A percentile compares a stretch with the other conserved stretches of the same genome.
Evolutionary conservation across 2,113 vertebrate species (phyloP).

Genomic region (Sebastes fasciatus): DNA sequence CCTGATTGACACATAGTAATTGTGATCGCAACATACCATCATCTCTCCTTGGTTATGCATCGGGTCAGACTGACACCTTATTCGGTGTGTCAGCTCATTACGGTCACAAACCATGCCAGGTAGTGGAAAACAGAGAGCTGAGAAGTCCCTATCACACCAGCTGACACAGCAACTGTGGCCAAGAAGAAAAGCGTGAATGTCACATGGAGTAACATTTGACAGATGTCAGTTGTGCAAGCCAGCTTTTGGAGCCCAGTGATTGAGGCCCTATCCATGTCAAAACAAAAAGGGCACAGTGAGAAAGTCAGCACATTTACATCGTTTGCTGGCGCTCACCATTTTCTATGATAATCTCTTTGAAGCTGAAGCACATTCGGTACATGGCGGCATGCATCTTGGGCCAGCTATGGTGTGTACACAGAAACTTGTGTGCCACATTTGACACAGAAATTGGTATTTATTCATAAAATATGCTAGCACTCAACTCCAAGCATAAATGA

Average conservation of each 20-base stretch:
- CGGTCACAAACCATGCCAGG: constrained; percentile 10
- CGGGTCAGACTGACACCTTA: constrained; percentile 1
- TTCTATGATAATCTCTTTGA: constrained; percentile 11
- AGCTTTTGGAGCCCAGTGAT: constrained; percentile 38
- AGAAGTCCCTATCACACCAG: constrained; percentile 6
- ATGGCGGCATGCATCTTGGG: neutral
- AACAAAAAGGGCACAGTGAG: constrained; percentile 17
- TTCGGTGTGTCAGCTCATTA: constrained; percentile 14
- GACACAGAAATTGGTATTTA: neutral
- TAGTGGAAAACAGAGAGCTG: constrained; percentile 12
- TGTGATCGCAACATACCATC: neutral
- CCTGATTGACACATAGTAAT: constrained; percentile 3
- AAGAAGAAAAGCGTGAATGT: constrained; percentile 16
- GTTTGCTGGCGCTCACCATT: constrained; percentile 25
- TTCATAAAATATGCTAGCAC: neutral
- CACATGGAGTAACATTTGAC: constrained; percentile 25
- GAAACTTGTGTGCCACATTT: neutral
- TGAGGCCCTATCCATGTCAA: constrained; percentile 33
- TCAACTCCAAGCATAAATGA: neutral
- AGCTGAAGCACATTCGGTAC: neutral
- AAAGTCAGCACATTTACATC: constrained; percentile 26
- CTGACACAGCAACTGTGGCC: constrained; percentile 53
- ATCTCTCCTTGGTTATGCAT: constrained; percentile 8
- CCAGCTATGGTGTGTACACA: neutral
- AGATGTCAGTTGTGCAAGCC: constrained; percentile 35